Evolutionary conservation across 2,888 invertebrate genomes (phyloP).

Genomic region (Himalopsyche anomala): DNA sequence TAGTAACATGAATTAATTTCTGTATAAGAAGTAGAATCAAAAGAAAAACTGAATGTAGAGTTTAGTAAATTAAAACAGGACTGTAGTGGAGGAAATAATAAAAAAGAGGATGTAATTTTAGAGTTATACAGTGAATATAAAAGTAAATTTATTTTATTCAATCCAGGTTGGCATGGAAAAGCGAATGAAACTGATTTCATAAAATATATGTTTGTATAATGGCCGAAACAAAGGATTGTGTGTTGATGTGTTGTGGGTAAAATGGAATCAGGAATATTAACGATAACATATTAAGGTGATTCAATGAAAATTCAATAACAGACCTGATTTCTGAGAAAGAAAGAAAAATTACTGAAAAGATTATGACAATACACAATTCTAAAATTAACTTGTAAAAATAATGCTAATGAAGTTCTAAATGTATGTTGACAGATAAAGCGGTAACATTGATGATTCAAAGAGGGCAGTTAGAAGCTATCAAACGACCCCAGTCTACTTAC

Average conservation of each 20-base stretch:
- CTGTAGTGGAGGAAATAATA: no score
- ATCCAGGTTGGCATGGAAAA: not conserved
- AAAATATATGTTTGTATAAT: not conserved
- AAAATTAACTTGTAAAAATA: constrained; percentile 29
- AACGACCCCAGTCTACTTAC: constrained; percentile 68
- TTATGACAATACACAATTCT: constrained; percentile 39
- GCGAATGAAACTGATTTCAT: not conserved
- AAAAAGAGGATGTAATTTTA: no score
- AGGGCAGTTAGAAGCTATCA: constrained; percentile 1
- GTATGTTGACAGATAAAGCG: constrained; percentile 45
- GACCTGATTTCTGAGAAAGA: constrained; percentile 66
- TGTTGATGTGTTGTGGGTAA: not conserved
- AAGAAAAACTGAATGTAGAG: no score
- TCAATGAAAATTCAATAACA: constrained; percentile 49
- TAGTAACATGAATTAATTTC: no score
- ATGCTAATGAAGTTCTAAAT: constrained; percentile 36
- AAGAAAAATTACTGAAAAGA: constrained; percentile 37
- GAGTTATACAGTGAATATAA: not conserved
- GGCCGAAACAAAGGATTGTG: not conserved
- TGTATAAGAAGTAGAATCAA: no score
- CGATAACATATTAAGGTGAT: not conserved
- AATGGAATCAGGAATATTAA: constrained; percentile 29
- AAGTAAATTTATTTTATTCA: constrained; percentile 1
- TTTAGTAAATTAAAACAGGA: no score
- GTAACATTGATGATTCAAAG: constrained; percentile 39